These are phyloP conservation scores for Chloebia gouldiae DNA, from an alignment of 2,113 vertebrate species.

Conservation along the genomic window DNA sequence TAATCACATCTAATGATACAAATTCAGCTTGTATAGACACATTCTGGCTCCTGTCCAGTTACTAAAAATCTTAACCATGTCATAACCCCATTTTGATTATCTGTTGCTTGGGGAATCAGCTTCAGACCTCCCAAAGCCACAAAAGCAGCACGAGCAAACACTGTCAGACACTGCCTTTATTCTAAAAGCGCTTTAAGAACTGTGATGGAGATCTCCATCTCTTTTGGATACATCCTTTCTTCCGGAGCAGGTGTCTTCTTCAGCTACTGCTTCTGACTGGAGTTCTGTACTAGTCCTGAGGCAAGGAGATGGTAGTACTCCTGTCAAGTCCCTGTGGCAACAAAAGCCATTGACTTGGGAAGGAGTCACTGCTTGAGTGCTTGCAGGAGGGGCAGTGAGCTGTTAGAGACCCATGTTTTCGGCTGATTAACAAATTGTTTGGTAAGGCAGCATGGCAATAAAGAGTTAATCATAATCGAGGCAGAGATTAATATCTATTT, in stretches of 20 bases:
- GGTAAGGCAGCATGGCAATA: not conserved
- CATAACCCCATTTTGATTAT: not conserved
- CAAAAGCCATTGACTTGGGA: not conserved
- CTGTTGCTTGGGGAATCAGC: not conserved
- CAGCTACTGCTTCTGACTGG: not conserved
- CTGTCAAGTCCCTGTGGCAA: not conserved
- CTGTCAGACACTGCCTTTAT: not conserved
- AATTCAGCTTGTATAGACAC: not conserved
- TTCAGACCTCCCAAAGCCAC: not conserved
- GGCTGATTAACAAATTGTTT: not conserved
- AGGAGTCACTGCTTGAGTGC: rapidly evolving
- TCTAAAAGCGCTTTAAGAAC: not conserved
- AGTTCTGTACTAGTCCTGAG: not conserved
- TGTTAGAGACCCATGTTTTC: not conserved
- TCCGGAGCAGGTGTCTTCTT: not conserved
- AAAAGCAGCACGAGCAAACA: not conserved
- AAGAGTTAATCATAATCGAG: conserved; percentile 36
- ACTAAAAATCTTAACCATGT: not conserved
- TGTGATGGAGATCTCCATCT: not conserved
- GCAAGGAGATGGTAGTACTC: not conserved
- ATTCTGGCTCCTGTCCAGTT: not conserved
- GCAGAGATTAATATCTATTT: not conserved
- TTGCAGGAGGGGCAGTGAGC: not conserved
- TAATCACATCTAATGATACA: not conserved
- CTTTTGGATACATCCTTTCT: not conserved